Evolutionary conservation across 1,140 invertebrate species (phyloP).

Genomic region (Drosophila triauraria): DNA sequence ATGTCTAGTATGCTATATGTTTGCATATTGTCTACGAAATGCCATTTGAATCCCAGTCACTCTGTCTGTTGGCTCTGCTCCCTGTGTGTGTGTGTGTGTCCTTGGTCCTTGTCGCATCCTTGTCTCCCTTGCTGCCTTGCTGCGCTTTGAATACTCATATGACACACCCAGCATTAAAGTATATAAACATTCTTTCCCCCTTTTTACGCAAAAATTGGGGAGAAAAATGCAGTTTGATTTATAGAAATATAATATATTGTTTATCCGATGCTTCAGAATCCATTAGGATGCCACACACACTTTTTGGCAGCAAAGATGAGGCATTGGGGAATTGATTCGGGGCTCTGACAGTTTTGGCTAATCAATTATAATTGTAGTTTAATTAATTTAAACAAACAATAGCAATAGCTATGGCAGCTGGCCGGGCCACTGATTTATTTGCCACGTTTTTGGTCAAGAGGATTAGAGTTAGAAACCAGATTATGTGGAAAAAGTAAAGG

Average conservation of each 20-base stretch:
- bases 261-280: slow-evolving; percentile 43
- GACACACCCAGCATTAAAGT: slow-evolving; percentile 3
- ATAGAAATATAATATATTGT: slow-evolving; percentile 52
- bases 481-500: background rate
- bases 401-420: slow-evolving; percentile 3
- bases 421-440: slow-evolving; percentile 13
- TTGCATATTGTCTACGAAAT: slow-evolving; percentile 80
- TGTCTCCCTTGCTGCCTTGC: slow-evolving; percentile 39
- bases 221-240: slow-evolving; percentile 34
- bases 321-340: slow-evolving; percentile 1
- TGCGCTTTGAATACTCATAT: slow-evolving; percentile 44
- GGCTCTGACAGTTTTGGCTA: slow-evolving; percentile 34
- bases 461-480: background rate
- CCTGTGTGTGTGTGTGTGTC: background rate
- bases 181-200: slow-evolving; percentile 33
- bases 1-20: slow-evolving; percentile 75
- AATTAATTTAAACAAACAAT: slow-evolving; percentile 71
- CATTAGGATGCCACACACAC: slow-evolving; percentile 13
- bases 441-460: background rate
- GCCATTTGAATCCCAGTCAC: slow-evolving; percentile 69
- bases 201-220: background rate
- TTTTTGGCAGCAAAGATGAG: background rate
- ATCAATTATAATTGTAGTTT: slow-evolving; percentile 76
- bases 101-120: slow-evolving; percentile 24
- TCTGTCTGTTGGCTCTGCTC: slow-evolving; percentile 24